Conservation (phyloP, 2,888 invertebrate genomes). For the Trichogramma dendrolimi region DNA sequence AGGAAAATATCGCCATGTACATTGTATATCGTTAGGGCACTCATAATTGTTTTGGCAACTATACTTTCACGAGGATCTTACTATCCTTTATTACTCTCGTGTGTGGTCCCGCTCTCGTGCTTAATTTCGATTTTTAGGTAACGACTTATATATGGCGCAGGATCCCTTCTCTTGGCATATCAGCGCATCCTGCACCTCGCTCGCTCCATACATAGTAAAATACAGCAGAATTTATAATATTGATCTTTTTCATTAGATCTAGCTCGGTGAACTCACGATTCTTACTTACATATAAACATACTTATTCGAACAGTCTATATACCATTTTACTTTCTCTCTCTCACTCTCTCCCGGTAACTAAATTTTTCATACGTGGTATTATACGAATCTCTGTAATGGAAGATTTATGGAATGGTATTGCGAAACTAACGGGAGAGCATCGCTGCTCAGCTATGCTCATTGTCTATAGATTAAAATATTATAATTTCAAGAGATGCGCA, state of each 20-base stretch:
- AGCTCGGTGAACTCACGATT: conserved; percentile 38
- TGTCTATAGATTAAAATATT: neutral
- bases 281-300: conserved; percentile 41
- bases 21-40: too few species aligned
- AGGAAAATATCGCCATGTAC: too few species aligned
- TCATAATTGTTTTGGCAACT: too few species aligned
- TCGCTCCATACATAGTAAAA: neutral
- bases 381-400: too few species aligned
- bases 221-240: conserved; percentile 6
- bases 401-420: too few species aligned
- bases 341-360: neutral
- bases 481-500: neutral
- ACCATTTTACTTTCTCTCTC: conserved; percentile 11
- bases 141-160: neutral
- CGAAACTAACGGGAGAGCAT: too few species aligned
- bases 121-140: too few species aligned
- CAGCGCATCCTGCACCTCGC: conserved; percentile 7
- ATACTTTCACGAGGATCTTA: too few species aligned
- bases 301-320: conserved; percentile 23
- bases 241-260: conserved; percentile 28
- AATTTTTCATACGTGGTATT: neutral
- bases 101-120: too few species aligned
- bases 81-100: too few species aligned
- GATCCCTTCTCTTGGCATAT: conserved; percentile 8
- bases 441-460: neutral